phyloP scores from a whole-genome alignment of 2,113 vertebrate genomes.

The Rattus rattus region DNA sequence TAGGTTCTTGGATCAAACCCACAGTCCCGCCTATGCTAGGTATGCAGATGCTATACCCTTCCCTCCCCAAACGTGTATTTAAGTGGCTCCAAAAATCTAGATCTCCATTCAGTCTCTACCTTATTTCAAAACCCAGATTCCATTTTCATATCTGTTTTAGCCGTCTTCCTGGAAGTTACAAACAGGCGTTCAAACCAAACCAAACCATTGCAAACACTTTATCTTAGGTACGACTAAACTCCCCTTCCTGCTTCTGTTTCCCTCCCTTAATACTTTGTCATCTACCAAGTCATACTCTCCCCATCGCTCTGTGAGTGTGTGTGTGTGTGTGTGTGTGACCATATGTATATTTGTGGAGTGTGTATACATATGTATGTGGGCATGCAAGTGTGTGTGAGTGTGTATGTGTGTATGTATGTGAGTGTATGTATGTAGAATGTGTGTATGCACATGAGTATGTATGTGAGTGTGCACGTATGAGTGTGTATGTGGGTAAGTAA shows the following conservation, averaged over 20 bases:
- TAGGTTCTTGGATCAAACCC: background rate
- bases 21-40: background rate
- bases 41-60: background rate
- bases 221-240: background rate
- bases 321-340: background rate
- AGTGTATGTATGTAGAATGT: background rate
- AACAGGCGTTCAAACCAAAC: background rate
- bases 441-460: too few species aligned
- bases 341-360: background rate
- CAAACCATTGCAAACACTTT: background rate
- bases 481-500: too few species aligned
- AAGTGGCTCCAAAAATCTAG: conserved; percentile 33
- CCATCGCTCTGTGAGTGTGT: background rate
- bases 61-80: background rate
- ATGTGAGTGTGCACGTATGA: too few species aligned
- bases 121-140: background rate
- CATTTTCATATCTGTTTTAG: background rate
- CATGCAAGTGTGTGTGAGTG: too few species aligned
- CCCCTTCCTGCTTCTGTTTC: background rate
- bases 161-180: background rate
- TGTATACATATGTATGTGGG: too few species aligned
- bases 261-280: conserved; percentile 2
- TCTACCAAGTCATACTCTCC: background rate
- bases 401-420: background rate
- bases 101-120: background rate